Percentiles rank a stretch among this genome's conserved stretches.
These are phyloP conservation scores for Hemicentrotus pulcherrimus DNA, from an alignment of 35 echinoderm and acorn worm genomes.

Conservation along the genomic window DNA sequence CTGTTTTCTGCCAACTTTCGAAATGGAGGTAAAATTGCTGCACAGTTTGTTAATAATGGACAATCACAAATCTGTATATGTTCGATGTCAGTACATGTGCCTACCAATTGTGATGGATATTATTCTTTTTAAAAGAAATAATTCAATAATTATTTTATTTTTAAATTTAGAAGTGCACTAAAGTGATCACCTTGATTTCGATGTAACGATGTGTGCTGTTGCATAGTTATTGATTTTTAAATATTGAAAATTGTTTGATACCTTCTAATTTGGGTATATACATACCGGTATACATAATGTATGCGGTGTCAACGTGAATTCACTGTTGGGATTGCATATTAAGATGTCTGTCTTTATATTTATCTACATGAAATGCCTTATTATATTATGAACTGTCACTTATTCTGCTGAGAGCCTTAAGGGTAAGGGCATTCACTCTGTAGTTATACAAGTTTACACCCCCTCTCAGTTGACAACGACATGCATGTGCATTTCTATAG, in stretches of 20 bases:
- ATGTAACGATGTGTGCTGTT: neutral
- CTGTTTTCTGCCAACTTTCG: no score
- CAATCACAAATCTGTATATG: neutral
- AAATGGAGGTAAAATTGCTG: neutral
- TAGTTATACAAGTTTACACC: no score
- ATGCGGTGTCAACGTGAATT: neutral
- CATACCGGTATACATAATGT: neutral
- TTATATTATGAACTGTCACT: neutral
- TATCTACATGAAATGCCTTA: neutral
- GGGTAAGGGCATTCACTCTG: no score
- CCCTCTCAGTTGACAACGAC: no score
- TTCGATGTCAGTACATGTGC: neutral
- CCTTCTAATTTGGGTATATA: neutral
- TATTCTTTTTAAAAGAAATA: neutral
- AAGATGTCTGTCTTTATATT: neutral
- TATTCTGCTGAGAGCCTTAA: no score
- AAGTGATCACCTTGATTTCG: neutral
- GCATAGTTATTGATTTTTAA: neutral
- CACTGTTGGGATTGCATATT: neutral
- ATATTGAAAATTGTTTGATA: neutral
- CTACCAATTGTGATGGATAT: neutral
- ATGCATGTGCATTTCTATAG: no score
- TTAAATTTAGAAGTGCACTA: neutral
- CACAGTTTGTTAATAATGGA: neutral
- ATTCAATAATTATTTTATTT: neutral